Evolutionary conservation across 92 coral and sea anemone genomes (phyloP).

Genomic region (Actinostola sp.): DNA sequence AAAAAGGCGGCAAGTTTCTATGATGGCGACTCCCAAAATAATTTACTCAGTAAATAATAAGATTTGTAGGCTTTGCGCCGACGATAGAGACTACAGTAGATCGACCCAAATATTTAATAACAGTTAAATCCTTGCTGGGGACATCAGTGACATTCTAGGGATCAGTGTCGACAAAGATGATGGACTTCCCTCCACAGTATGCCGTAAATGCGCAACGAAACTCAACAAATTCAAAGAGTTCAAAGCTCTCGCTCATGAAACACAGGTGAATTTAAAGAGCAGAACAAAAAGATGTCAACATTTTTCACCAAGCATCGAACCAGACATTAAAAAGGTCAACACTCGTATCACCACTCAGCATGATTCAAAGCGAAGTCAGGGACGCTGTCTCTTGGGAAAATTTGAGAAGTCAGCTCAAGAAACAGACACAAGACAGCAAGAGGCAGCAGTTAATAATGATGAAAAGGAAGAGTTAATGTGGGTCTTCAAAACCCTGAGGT

Average conservation of each 20-base stretch:
- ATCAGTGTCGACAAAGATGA: constrained; percentile 10
- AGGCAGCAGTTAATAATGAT: no score
- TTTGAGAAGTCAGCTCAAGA: no score
- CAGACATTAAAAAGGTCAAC: not conserved
- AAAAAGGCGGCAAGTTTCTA: not conserved
- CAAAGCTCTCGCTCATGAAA: constrained; percentile 2
- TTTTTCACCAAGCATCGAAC: constrained; percentile 16
- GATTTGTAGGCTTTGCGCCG: constrained; percentile 39
- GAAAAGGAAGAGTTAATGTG: no score
- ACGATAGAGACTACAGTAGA: constrained; percentile 15
- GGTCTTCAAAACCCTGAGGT: no score
- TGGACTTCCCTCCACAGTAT: constrained; percentile 26
- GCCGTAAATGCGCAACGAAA: constrained; percentile 31
- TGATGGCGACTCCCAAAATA: constrained; percentile 37
- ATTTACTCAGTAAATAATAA: constrained; percentile 29
- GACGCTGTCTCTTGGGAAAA: not conserved
- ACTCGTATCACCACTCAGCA: not conserved
- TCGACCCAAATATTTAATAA: constrained; percentile 20
- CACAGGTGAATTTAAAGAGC: constrained; percentile 7
- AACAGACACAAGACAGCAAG: no score
- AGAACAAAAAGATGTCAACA: constrained; percentile 27
- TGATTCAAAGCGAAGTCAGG: not conserved
- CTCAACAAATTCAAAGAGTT: constrained; percentile 14
- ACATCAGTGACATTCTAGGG: constrained; percentile 1
- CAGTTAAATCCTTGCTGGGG: constrained; percentile 1